A percentile compares a stretch with the other conserved stretches of the same genome.
phyloP scores from a whole-genome alignment of 1,140 invertebrate species.

The Thaumatotibia leucotreta region DNA sequence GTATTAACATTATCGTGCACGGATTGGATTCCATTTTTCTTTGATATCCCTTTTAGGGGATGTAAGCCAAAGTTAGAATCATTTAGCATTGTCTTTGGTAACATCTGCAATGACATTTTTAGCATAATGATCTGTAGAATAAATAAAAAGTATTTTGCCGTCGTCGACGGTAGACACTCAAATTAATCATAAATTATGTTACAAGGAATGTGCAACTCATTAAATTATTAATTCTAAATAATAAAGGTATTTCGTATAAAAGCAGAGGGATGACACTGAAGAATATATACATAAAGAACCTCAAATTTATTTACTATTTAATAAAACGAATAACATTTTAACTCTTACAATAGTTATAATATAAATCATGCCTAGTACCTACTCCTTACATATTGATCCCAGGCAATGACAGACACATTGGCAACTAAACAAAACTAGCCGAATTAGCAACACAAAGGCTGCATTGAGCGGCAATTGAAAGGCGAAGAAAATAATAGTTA shows the following conservation, averaged over 20 bases:
- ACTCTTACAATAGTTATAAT: neutral
- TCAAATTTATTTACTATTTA: too few species aligned
- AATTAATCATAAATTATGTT: too few species aligned
- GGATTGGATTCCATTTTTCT: conserved; percentile 26
- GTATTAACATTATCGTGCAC: conserved; percentile 29
- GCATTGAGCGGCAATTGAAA: conserved; percentile 68
- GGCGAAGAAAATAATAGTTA: conserved; percentile 74
- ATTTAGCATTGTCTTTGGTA: neutral
- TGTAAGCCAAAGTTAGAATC: conserved; percentile 7
- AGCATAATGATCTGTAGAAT: neutral
- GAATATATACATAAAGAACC: too few species aligned
- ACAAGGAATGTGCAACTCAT: too few species aligned
- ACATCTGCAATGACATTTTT: neutral
- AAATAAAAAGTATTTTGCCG: neutral
- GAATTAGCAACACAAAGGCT: conserved; percentile 74
- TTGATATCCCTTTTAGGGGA: conserved; percentile 13
- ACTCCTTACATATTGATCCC: neutral
- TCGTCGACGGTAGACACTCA: too few species aligned
- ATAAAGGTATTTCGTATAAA: too few species aligned
- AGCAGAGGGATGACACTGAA: too few species aligned
- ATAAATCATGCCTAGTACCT: too few species aligned
- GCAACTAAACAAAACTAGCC: conserved; percentile 58
- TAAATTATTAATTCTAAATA: too few species aligned
- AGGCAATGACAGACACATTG: conserved; percentile 15
- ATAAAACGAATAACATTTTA: too few species aligned